These are phyloP conservation scores for Sminthurinus signatus DNA, from an alignment of 1,140 invertebrate species.

Conservation along the genomic window DNA sequence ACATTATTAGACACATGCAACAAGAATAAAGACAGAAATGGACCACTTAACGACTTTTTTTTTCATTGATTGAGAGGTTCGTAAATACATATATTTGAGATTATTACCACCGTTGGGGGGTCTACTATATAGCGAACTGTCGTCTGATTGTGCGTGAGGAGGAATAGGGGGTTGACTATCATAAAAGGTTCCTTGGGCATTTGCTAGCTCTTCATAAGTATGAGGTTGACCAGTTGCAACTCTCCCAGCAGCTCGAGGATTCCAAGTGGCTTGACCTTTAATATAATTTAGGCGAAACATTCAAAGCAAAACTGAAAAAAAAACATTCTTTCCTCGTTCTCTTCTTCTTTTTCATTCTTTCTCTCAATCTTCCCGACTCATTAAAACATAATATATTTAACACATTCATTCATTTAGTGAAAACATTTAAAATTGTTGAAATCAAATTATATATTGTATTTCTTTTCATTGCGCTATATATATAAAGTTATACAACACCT, in stretches of 20 bases:
- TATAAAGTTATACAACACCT: too few relatives aligned
- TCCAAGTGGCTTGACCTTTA: slow-evolving; percentile 40
- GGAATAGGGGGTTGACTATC: slow-evolving; percentile 34
- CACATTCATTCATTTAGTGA: too few relatives aligned
- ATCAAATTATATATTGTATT: too few relatives aligned
- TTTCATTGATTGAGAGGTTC: too few relatives aligned
- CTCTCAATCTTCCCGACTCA: too few relatives aligned
- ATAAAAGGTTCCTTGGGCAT: slow-evolving; percentile 29
- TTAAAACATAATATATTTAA: not conserved
- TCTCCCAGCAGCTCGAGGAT: slow-evolving; percentile 34
- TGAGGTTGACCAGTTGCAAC: slow-evolving; percentile 30
- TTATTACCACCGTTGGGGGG: slow-evolving; percentile 37
- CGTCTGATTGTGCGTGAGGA: slow-evolving; percentile 31
- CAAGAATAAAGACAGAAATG: too few relatives aligned
- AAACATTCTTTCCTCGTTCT: not conserved
- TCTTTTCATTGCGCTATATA: too few relatives aligned
- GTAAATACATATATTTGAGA: not conserved
- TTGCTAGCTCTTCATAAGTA: slow-evolving; percentile 38
- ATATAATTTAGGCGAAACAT: slow-evolving; percentile 21
- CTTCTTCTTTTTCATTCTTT: too few relatives aligned
- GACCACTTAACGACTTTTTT: too few relatives aligned
- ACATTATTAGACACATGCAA: too few relatives aligned
- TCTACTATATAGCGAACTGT: slow-evolving; percentile 39
- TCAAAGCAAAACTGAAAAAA: slow-evolving; percentile 29
- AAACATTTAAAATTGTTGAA: too few relatives aligned